Evolutionary conservation across 2,888 invertebrate genomes (phyloP).

Genomic region (Muscina levida): DNA sequence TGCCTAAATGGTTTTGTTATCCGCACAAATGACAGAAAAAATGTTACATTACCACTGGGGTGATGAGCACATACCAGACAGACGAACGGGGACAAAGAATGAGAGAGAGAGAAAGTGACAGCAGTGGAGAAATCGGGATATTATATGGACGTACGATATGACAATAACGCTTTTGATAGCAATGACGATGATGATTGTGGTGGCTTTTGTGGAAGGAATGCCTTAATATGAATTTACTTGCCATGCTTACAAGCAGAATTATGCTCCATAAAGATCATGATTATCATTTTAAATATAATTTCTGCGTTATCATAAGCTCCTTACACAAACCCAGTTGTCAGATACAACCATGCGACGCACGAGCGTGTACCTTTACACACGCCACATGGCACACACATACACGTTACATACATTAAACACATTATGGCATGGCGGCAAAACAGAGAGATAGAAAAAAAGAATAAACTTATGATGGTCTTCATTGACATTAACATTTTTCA

Average conservation of each 20-base stretch:
- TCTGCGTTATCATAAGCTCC: constrained; percentile 9
- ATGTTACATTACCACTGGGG: constrained; percentile 32
- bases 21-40: constrained; percentile 72
- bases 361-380: constrained; percentile 8
- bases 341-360: too few relatives aligned
- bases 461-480: constrained; percentile 50
- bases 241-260: constrained; percentile 45
- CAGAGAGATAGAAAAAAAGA: constrained; percentile 18
- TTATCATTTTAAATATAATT: constrained; percentile 50
- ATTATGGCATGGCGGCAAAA: background rate
- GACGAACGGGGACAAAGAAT: background rate
- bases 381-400: background rate
- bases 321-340: background rate
- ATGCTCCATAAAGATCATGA: constrained; percentile 47
- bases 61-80: constrained; percentile 1
- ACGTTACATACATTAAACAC: background rate
- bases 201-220: constrained; percentile 33
- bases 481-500: constrained; percentile 54
- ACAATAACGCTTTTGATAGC: constrained; percentile 26
- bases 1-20: constrained; percentile 76
- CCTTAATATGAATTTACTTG: constrained; percentile 41
- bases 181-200: constrained; percentile 38
- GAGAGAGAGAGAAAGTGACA: background rate
- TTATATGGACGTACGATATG: constrained; percentile 38
- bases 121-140: constrained; percentile 40